Evolutionary conservation across 2,113 vertebrate genomes (phyloP).

Genomic region (Ptychochromis oligacanthus): DNA sequence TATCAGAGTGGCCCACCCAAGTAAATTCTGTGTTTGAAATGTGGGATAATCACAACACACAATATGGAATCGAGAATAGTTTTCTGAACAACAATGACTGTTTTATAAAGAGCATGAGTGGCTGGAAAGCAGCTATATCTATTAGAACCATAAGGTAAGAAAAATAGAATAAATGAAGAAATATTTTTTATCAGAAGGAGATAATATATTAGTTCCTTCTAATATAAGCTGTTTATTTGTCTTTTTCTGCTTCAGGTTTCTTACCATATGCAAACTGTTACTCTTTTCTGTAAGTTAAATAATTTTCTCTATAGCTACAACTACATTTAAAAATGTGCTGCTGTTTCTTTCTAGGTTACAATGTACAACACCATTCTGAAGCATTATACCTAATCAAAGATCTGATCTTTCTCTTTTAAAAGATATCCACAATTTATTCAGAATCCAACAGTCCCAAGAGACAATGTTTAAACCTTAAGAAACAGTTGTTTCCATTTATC

Average conservation of each 20-base stretch:
- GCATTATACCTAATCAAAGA: not conserved
- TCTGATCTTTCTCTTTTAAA: not conserved
- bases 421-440: not conserved
- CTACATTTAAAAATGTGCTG: not conserved
- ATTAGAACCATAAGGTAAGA: not conserved
- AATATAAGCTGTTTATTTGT: not conserved
- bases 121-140: not conserved
- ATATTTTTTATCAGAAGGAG: not conserved
- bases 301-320: not conserved
- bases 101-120: not conserved
- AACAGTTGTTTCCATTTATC: constrained; percentile 38
- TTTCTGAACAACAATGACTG: not conserved
- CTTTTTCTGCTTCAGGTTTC: not conserved
- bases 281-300: not conserved
- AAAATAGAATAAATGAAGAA: not conserved
- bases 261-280: not conserved
- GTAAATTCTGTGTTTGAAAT: not conserved
- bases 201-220: too few relatives aligned
- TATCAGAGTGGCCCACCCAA: not conserved
- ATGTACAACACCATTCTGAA: not conserved
- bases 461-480: constrained; percentile 20
- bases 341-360: not conserved
- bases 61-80: not conserved
- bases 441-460: not conserved
- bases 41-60: not conserved